These are phyloP conservation scores for Ceriagrion tenellum DNA, from an alignment of 2,888 invertebrate species.

Conservation along the genomic window DNA sequence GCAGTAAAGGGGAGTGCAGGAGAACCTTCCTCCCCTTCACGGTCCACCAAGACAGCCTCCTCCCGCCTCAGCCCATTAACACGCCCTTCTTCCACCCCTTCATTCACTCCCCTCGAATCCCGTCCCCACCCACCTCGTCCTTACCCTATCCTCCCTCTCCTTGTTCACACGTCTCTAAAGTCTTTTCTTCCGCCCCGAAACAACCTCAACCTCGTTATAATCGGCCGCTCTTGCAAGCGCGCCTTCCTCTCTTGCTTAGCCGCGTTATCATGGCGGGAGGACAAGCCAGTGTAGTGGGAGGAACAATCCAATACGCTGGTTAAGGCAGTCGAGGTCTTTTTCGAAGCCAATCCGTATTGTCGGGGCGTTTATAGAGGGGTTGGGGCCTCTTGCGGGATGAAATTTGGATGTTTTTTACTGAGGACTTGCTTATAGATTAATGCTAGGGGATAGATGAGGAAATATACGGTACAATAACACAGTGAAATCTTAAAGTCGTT, in stretches of 20 bases:
- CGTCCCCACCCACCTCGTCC: too few relatives aligned
- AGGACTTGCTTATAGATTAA: too few relatives aligned
- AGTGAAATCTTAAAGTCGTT: too few relatives aligned
- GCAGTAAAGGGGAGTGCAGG: background rate
- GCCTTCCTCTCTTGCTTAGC: background rate
- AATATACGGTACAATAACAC: too few relatives aligned
- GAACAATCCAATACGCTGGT: background rate
- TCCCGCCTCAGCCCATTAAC: background rate
- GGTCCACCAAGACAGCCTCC: background rate
- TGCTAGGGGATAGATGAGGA: too few relatives aligned
- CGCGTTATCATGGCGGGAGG: background rate
- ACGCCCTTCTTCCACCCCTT: background rate
- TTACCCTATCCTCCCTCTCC: too few relatives aligned
- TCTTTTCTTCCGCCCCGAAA: constrained; percentile 17
- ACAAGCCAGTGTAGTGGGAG: background rate
- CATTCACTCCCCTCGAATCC: background rate
- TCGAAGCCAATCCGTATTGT: constrained; percentile 4
- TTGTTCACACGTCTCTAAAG: too few relatives aligned
- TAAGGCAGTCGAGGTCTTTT: background rate
- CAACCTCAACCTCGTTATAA: constrained; percentile 63
- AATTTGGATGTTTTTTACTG: too few relatives aligned
- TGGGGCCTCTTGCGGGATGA: too few relatives aligned
- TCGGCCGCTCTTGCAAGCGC: background rate
- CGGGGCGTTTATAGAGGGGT: background rate
- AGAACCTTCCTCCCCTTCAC: background rate